These are phyloP conservation scores for Psilopsiagon aurifrons DNA, from an alignment of 2,113 vertebrate genomes.

Conservation along the genomic window DNA sequence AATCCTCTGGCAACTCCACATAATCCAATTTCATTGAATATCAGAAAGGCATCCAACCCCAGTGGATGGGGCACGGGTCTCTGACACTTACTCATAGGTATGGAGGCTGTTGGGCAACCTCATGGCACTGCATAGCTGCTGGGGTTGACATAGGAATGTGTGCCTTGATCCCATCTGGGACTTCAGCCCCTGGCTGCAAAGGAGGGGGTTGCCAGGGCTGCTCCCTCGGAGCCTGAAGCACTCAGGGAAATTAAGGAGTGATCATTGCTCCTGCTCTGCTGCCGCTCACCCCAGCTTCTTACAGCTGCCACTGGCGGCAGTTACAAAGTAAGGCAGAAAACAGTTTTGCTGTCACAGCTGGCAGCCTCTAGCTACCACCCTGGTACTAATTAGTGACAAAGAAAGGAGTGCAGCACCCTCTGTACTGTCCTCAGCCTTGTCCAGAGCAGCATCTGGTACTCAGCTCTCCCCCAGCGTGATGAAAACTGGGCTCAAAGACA, in stretches of 20 bases:
- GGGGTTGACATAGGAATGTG: background rate
- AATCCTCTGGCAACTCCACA: background rate
- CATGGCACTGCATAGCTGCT: background rate
- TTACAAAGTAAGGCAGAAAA: background rate
- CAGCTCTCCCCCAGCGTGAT: background rate
- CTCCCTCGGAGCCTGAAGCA: background rate
- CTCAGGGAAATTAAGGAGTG: background rate
- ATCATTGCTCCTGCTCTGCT: background rate
- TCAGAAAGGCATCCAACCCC: background rate
- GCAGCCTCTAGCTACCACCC: background rate
- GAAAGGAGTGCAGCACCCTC: background rate
- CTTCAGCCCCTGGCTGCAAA: background rate
- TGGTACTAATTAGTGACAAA: background rate
- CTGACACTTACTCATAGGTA: background rate
- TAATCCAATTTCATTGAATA: background rate
- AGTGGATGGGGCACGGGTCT: rapidly evolving
- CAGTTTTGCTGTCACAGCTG: background rate
- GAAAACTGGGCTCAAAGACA: background rate
- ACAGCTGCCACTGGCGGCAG: slow-evolving; percentile 24
- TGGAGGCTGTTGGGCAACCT: background rate
- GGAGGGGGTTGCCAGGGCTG: background rate
- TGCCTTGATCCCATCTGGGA: background rate
- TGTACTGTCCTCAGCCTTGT: background rate
- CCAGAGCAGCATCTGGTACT: background rate
- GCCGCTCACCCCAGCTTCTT: slow-evolving; percentile 13